Evolutionary conservation across 2,888 invertebrate genomes (phyloP).

Genomic region (Tetranychus piercei): DNA sequence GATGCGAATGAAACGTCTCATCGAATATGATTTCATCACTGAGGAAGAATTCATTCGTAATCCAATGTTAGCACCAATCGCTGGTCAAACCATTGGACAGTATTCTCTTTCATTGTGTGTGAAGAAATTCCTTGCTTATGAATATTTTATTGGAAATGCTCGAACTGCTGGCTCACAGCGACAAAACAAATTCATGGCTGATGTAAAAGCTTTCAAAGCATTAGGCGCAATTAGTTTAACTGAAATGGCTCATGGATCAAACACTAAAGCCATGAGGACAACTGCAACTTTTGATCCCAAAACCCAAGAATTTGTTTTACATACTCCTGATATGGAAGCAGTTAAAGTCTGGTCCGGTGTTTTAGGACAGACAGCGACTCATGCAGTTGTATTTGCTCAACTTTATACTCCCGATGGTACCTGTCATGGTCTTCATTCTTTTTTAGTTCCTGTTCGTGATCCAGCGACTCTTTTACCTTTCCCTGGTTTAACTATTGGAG

Average conservation of each 20-base stretch:
- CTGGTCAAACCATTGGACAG: conserved; percentile 22
- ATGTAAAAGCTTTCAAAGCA: conserved; percentile 19
- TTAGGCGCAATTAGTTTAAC: conserved; percentile 64
- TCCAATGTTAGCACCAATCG: conserved; percentile 21
- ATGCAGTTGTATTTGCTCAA: conserved; percentile 67
- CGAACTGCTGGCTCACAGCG: conserved; percentile 36
- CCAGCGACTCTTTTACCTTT: conserved; percentile 48
- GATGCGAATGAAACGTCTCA: conserved; percentile 39
- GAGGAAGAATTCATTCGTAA: conserved; percentile 30
- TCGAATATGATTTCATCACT: conserved; percentile 44
- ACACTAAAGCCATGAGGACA: conserved; percentile 67
- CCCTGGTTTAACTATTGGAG: conserved; percentile 67
- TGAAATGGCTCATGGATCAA: conserved; percentile 75
- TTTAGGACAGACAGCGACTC: conserved; percentile 47
- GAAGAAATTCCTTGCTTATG: conserved; percentile 31
- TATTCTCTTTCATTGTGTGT: conserved; percentile 27
- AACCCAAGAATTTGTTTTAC: conserved; percentile 50
- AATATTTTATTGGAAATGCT: conserved; percentile 27
- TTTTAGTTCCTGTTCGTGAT: conserved; percentile 66
- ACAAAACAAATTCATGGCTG: conserved; percentile 31
- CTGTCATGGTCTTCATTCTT: conserved; percentile 67
- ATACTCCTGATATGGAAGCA: conserved; percentile 56
- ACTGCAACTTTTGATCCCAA: conserved; percentile 57
- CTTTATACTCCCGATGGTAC: conserved; percentile 54
- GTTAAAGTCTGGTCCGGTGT: conserved; percentile 55